Percentiles rank a stretch among this genome's conserved stretches.
Evolutionary conservation across 2,797 vertebrate genomes (phyloP).

Genomic region (Microcaecilia unicolor): DNA sequence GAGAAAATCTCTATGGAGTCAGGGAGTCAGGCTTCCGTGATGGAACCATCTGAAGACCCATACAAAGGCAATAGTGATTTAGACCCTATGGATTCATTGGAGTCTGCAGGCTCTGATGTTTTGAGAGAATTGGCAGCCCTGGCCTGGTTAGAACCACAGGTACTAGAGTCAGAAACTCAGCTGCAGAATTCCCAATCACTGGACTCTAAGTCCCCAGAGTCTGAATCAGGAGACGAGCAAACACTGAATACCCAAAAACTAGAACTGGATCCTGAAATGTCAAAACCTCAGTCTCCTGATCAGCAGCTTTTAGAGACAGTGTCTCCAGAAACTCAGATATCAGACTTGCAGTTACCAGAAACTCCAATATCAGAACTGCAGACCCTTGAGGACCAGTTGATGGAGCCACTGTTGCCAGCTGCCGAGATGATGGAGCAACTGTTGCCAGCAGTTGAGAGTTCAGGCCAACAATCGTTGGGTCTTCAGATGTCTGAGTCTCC

Average conservation of each 20-base stretch:
- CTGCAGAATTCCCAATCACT: constrained; percentile 51
- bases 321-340: constrained; percentile 32
- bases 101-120: constrained; percentile 60
- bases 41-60: constrained; percentile 19
- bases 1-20: constrained; percentile 41
- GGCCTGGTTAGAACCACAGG: constrained; percentile 54
- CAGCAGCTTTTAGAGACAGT: constrained; percentile 34
- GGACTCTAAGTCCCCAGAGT: constrained; percentile 27
- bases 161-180: too few species aligned
- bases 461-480: constrained; percentile 44
- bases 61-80: too few species aligned
- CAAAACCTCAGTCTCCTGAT: constrained; percentile 20
- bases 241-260: constrained; percentile 20
- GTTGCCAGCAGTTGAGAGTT: constrained; percentile 46
- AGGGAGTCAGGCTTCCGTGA: not conserved
- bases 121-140: constrained; percentile 61
- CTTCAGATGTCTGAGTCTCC: constrained; percentile 46
- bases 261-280: constrained; percentile 13
- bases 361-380: constrained; percentile 49
- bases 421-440: constrained; percentile 51
- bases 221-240: too few species aligned
- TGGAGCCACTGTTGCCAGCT: constrained; percentile 40
- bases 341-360: constrained; percentile 50
- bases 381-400: constrained; percentile 49
- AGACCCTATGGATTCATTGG: constrained; percentile 45